Conservation (phyloP, 2,113 vertebrate species). For the Raphicerus campestris region DNA sequence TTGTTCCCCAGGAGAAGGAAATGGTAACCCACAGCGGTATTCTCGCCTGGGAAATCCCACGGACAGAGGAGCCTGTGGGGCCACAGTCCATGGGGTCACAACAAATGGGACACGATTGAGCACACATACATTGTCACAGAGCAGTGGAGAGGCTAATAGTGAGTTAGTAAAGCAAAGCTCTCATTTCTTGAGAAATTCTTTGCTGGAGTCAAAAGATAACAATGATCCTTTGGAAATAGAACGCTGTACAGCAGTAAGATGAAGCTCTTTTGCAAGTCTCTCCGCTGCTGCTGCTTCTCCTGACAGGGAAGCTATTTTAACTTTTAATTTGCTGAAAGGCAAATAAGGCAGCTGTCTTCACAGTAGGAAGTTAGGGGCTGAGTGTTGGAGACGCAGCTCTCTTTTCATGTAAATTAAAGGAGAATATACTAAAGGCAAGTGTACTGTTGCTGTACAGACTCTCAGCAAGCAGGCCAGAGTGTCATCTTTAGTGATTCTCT, state of each 20-base stretch:
- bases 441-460: not conserved
- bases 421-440: not conserved
- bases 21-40: not conserved
- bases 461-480: not conserved
- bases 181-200: not conserved
- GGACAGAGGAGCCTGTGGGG: not conserved
- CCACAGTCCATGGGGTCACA: not conserved
- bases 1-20: not conserved
- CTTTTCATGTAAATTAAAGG: conserved; percentile 39
- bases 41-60: not conserved
- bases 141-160: not conserved
- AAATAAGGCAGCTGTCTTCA: conserved; percentile 59
- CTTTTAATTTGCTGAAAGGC: conserved; percentile 64
- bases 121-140: not conserved
- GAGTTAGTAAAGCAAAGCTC: not conserved
- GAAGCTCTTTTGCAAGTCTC: not conserved
- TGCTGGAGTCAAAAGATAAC: not conserved
- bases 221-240: not conserved
- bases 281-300: not conserved
- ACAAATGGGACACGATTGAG: not conserved
- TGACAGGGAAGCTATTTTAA: conserved; percentile 53
- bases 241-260: not conserved
- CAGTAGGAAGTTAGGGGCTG: conserved; percentile 38
- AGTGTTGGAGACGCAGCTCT: conserved; percentile 24
- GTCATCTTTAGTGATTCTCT: not conserved